Evolutionary conservation across 1,140 invertebrate species (phyloP).

Genomic region (Drosophila sproati): DNA sequence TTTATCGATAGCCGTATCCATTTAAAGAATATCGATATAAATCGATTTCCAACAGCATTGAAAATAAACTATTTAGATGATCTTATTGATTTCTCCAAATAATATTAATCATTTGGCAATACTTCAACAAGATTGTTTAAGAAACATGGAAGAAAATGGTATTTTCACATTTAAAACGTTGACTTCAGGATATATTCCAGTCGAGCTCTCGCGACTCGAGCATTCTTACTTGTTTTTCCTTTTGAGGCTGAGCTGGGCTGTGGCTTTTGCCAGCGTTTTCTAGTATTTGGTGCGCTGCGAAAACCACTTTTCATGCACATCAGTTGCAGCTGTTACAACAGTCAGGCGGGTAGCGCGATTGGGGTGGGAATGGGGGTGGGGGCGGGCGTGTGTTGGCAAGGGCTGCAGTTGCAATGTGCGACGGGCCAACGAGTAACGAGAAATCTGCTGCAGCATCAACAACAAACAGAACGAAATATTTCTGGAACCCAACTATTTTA

Average conservation of each 20-base stretch:
- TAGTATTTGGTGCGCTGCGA: slow-evolving; percentile 60
- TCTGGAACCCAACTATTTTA: background rate
- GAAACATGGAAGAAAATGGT: too few relatives aligned
- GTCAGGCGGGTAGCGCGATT: slow-evolving; percentile 43
- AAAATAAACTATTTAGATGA: too few relatives aligned
- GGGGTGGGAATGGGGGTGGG: slow-evolving; percentile 7
- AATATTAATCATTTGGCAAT: too few relatives aligned
- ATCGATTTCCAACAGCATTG: too few relatives aligned
- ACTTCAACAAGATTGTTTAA: too few relatives aligned
- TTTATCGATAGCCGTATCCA: too few relatives aligned
- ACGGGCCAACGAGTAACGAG: slow-evolving; percentile 11
- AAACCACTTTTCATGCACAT: slow-evolving; percentile 83
- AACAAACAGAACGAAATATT: background rate
- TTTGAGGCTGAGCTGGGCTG: background rate
- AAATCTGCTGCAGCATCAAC: slow-evolving; percentile 38
- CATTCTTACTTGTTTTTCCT: slow-evolving; percentile 13
- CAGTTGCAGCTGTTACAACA: slow-evolving; percentile 79
- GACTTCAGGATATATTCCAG: too few relatives aligned
- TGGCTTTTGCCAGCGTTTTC: slow-evolving; percentile 55
- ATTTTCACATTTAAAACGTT: too few relatives aligned
- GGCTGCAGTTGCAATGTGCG: slow-evolving; percentile 17
- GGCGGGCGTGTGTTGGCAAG: background rate
- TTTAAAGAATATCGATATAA: too few relatives aligned
- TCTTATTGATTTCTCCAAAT: too few relatives aligned
- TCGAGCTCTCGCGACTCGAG: too few relatives aligned